These are phyloP conservation scores for Trichosurus vulpecula DNA, from an alignment of 2,797 vertebrate genomes.

Conservation along the genomic window DNA sequence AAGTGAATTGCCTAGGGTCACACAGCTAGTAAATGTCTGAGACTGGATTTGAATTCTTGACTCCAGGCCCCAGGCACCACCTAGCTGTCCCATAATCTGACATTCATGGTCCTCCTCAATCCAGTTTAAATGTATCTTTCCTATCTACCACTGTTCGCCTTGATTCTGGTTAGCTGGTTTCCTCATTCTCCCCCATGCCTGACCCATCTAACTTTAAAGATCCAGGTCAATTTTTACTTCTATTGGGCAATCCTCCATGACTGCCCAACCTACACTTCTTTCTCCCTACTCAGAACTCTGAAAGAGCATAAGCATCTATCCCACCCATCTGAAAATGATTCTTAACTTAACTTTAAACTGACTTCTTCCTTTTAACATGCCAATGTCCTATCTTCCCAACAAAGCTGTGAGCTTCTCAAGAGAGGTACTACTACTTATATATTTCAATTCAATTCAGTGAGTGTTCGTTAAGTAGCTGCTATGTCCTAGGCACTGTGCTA, in stretches of 20 bases:
- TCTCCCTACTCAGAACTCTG: background rate
- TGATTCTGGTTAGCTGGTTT: background rate
- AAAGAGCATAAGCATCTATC: background rate
- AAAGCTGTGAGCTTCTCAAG: background rate
- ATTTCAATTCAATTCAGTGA: background rate
- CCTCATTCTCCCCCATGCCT: background rate
- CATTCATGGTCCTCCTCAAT: background rate
- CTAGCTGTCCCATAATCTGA: background rate
- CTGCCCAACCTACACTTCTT: background rate
- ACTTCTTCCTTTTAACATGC: background rate
- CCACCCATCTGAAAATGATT: background rate
- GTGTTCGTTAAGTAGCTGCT: background rate
- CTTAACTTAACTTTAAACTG: background rate
- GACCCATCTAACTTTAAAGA: background rate
- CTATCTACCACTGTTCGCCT: background rate
- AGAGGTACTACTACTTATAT: too few species aligned
- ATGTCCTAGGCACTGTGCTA: background rate
- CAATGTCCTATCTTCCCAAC: background rate
- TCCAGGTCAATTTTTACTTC: background rate
- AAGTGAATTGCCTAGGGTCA: background rate
- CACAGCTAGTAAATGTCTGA: background rate
- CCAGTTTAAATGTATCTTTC: background rate
- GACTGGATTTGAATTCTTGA: background rate
- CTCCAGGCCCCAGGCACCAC: background rate
- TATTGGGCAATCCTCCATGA: background rate